phyloP scores from a whole-genome alignment of 37 sponge, comb jelly and placozoan species.

The Tethya wilhelma region DNA sequence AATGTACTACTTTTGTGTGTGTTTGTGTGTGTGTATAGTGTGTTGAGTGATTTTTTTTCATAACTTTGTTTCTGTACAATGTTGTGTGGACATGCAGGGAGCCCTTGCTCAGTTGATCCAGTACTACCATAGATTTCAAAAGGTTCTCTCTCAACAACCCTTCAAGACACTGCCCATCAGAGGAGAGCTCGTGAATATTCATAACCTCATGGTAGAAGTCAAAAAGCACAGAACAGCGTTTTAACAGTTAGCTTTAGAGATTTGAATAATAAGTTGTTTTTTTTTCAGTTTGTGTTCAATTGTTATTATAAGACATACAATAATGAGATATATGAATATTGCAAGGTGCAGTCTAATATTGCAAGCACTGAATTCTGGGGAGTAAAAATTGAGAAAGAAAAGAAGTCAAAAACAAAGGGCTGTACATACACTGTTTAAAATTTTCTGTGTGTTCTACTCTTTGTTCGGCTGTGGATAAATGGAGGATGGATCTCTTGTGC shows the following conservation, averaged over 20 bases:
- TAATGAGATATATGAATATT: background rate
- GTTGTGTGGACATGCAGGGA: constrained; percentile 49
- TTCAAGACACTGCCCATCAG: constrained; percentile 80
- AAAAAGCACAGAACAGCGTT: constrained; percentile 89
- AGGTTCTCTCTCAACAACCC: constrained; percentile 89
- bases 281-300: background rate
- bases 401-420: too few species aligned
- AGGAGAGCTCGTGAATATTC: constrained; percentile 91
- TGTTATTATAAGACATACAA: background rate
- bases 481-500: constrained; percentile 42
- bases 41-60: too few species aligned
- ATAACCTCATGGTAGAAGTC: constrained; percentile 99
- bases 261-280: background rate
- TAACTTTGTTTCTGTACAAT: too few species aligned
- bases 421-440: background rate
- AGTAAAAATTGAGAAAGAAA: too few species aligned
- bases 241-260: constrained; percentile 13
- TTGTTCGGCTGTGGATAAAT: constrained; percentile 23
- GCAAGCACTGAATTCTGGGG: background rate
- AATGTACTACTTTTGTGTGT: background rate
- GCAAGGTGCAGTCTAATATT: background rate
- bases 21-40: background rate
- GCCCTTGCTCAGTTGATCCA: constrained; percentile 95
- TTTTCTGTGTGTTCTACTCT: background rate
- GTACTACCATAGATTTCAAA: constrained; percentile 96